Evolutionary conservation across 2,888 invertebrate genomes (phyloP), one percentile per base, ranked within the genome.

Genomic region (Eupithecia exiguata): DNA sequence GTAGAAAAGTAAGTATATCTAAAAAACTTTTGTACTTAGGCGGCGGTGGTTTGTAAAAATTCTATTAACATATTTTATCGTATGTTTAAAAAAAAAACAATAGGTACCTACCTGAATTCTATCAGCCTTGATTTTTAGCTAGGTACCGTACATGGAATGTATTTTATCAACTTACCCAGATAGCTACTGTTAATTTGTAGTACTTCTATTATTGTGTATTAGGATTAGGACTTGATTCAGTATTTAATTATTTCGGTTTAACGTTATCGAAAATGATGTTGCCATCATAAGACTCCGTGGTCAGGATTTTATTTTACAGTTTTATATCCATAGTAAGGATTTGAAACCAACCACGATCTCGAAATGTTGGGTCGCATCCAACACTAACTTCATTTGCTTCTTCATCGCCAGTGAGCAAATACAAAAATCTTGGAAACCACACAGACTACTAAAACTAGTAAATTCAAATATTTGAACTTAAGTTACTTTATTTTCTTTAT

Each of bases 341-440:
- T 66, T 36, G 38, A 46, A 66, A 66, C 35, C 46, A 46, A 65
- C 67, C 66, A 65, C 62, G 30, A 40, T 72, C 43, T 62, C 30
- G 21, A 75, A 72, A 74, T 69, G 16, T 73, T 76, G 75, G 76
- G 71, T 53, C 68, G 70, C 72, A 72, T 75, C 75, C 75, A 72
- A 72, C 61, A 49, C 67, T 75, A 70, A 74, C 68, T 63, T 49
- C 62, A 75, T 72, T 65, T 58, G 43, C 35, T 69, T 12, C 25
- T 66, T 67, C 30, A 66, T 68, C 46, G 38, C 30, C n/a, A 21
- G 65, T 16, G 25, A 65, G 65, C 65, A 74, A 70, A 68, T 71
- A 67, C 38, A 58, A 58, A 49, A 69, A 62, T 68, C 43, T 36
- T 38, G 65, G 43, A 18, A 65, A 65, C 40, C 43, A 35, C 35